Conservation (phyloP, 2,797 vertebrate species). For the Allochrocebus solatus region DNA sequence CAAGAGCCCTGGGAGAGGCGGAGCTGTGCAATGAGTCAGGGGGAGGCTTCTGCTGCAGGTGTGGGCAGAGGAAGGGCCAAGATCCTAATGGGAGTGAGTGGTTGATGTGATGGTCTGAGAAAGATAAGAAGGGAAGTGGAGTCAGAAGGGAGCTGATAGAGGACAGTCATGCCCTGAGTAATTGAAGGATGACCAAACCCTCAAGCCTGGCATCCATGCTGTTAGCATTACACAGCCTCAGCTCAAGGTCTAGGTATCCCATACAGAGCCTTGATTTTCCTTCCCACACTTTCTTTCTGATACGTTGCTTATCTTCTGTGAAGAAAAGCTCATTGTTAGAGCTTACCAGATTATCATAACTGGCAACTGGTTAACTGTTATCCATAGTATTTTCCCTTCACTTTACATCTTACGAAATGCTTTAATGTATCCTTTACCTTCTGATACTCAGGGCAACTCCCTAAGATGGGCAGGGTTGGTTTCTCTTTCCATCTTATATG, state of each 20-base stretch:
- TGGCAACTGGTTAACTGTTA: not conserved
- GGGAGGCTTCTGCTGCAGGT: fast-evolving
- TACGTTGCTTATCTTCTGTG: fast-evolving
- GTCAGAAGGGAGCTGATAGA: not conserved
- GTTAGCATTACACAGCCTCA: not conserved
- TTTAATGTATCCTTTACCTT: not conserved
- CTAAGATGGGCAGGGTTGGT: no score
- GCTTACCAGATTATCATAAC: no score
- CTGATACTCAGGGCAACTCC: no score
- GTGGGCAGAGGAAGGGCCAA: not conserved
- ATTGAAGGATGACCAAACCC: no score
- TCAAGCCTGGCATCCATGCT: no score
- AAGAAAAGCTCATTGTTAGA: not conserved
- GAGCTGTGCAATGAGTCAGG: not conserved
- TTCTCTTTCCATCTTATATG: not conserved
- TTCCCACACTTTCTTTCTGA: not conserved
- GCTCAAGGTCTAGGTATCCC: fast-evolving
- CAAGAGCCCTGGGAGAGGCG: not conserved
- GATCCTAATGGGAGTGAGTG: not conserved
- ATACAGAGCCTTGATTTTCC: fast-evolving
- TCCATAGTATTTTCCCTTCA: not conserved
- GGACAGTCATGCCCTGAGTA: not conserved
- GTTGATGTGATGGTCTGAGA: not conserved
- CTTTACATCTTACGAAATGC: not conserved
- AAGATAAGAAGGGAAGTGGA: not conserved